Evolutionary conservation across 2,113 vertebrate species (phyloP).

Genomic region (Candoia aspera): DNA sequence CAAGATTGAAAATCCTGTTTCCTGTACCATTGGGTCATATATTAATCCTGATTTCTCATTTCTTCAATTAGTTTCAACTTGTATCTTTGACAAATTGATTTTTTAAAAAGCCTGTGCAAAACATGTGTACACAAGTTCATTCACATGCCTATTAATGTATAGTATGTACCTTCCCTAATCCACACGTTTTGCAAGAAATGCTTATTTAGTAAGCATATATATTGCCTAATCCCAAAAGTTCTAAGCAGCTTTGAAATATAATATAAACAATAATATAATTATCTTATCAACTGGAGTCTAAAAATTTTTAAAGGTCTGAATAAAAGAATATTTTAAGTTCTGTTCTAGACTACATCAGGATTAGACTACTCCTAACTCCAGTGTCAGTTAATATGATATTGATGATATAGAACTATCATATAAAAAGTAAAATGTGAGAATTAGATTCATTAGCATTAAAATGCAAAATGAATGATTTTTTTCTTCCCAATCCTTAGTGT

Average conservation of each 20-base stretch:
- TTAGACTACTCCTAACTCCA: not conserved
- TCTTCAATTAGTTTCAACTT: not conserved
- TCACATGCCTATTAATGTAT: not conserved
- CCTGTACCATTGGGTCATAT: not conserved
- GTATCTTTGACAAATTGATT: not conserved
- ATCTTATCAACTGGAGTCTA: not conserved
- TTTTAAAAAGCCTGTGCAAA: not conserved
- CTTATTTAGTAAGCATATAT: not conserved
- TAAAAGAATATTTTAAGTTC: not conserved
- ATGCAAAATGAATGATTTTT: not conserved
- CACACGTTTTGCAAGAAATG: not conserved
- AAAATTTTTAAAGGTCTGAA: not conserved
- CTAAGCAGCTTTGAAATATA: not conserved
- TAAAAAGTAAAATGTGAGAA: not conserved
- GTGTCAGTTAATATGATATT: not conserved
- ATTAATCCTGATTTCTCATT: not conserved
- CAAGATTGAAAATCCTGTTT: not conserved
- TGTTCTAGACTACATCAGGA: not conserved
- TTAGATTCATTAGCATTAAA: not conserved
- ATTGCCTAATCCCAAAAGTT: not conserved
- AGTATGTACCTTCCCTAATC: not conserved
- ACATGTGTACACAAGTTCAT: not conserved
- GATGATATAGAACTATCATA: not conserved
- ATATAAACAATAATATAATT: not conserved
- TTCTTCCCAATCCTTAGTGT: not conserved